These are phyloP conservation scores for Drosophila limbata DNA, from an alignment of 2,888 invertebrate species.

Conservation along the genomic window DNA sequence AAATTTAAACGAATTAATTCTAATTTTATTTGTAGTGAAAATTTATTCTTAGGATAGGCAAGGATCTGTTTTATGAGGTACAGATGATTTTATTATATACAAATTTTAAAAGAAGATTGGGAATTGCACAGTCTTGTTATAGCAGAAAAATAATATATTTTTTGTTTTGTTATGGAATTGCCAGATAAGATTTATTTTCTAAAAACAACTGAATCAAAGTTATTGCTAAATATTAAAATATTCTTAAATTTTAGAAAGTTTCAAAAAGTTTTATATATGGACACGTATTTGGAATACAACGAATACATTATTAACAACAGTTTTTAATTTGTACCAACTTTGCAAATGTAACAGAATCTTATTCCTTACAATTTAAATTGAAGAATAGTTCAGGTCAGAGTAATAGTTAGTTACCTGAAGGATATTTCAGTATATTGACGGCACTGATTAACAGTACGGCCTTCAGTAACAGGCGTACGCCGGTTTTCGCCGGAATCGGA, in stretches of 20 bases:
- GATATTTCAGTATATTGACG: background rate
- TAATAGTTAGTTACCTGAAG: background rate
- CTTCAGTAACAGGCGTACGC: constrained; percentile 66
- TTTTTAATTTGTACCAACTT: background rate
- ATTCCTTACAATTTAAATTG: background rate
- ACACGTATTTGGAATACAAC: background rate
- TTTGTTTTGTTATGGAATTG: background rate
- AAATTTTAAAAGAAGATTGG: background rate
- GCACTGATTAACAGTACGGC: constrained; percentile 20
- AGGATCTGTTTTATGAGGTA: background rate
- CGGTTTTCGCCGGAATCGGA: constrained; percentile 60
- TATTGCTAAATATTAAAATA: background rate
- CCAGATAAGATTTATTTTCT: background rate
- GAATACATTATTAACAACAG: background rate
- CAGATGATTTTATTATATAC: background rate
- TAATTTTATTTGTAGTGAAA: no score
- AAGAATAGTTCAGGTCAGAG: constrained; percentile 17
- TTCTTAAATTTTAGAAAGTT: no score
- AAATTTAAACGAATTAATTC: no score
- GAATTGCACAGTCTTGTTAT: background rate
- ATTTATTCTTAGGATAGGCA: no score
- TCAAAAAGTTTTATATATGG: background rate
- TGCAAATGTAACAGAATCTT: background rate
- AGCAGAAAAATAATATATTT: background rate
- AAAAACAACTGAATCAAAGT: background rate